Conservation (phyloP, 2,797 vertebrate genomes). For the Toxotes lorentzi region DNA sequence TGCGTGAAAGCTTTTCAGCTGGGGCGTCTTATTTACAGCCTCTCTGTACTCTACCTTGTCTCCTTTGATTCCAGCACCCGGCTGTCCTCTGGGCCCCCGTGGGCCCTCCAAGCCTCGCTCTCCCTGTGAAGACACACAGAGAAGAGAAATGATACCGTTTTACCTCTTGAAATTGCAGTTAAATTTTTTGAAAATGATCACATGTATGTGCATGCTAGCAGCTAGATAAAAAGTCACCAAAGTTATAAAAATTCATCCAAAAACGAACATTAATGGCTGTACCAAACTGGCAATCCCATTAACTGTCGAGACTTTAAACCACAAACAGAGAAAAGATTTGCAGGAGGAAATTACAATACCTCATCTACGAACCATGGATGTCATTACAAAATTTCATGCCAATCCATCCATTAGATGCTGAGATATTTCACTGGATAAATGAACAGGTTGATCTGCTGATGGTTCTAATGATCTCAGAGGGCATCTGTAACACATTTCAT, state of each 20-base stretch:
- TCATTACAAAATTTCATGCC: not conserved
- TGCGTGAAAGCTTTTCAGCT: slow-evolving; percentile 59
- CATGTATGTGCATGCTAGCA: not conserved
- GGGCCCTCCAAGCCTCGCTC: slow-evolving; percentile 90
- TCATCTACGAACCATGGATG: not conserved
- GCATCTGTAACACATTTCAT: too few species aligned
- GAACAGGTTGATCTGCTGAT: too few species aligned
- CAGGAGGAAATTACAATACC: not conserved
- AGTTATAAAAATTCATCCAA: not conserved
- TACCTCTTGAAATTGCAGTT: slow-evolving; percentile 25
- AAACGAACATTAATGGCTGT: not conserved
- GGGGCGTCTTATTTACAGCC: slow-evolving; percentile 77
- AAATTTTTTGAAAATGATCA: slow-evolving; percentile 16
- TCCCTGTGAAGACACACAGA: slow-evolving; percentile 81
- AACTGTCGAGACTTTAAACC: too few species aligned
- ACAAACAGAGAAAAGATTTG: too few species aligned
- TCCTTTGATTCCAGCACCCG: slow-evolving; percentile 89
- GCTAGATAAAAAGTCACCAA: not conserved
- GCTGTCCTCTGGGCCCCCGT: slow-evolving; percentile 87
- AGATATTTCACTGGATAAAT: not conserved
- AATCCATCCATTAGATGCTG: not conserved
- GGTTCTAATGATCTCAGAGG: too few species aligned
- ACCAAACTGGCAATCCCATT: not conserved
- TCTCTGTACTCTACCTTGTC: slow-evolving; percentile 87
- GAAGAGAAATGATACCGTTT: slow-evolving; percentile 44